Base-by-base conservation (phyloP, 2,797 vertebrate species). In the Limnodromus scolopaceus region DNA sequence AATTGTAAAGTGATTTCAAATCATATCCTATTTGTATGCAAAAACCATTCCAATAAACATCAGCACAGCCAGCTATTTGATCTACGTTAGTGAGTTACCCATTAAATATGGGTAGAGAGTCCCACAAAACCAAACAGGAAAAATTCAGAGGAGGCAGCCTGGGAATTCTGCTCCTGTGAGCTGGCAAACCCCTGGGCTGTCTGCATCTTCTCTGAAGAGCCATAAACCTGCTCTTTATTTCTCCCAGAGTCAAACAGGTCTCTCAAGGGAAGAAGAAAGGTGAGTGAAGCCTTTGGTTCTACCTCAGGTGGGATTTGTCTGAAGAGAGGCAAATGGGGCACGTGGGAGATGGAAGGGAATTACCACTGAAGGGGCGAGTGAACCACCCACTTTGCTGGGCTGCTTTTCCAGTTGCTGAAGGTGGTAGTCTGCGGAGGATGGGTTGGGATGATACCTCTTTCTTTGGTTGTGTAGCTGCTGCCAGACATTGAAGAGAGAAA, bases 311-410 rank as follows among this genome's bases (percentile, higher is more conserved):
- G 41, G 16, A 57, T 91, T 89, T 75, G 13, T 72, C 11, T n/a
- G 45, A 75, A 41, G 58, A 57, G 36, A 51, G 24, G 32, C 39
- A 86, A 64, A 53, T 48, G 39, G 28, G 34, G 7, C 30, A 25
- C 0, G 0, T 69, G 22, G 19, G 23, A 78, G 28, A 13, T 46
- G 38, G 49, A 75, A 66, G 10, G 25, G 18, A 86, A 49, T 85
- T 74, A 19, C 18, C 64, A 0, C 24, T 53, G 25, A 79, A 66
- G 71, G 23, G 22, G 2, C 1, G 0, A 84, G 38, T 1, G 7
- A 51, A 41, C 23, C 34, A 36, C 9, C 12, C 1, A 0, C 19
- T 11, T 54, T 46, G 9, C 3, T 65, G 71, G 23, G 34, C 54
- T 81, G 16, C 32, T 76, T 46, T 58, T 92, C 53, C 61, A 7